Percentiles rank a stretch among this genome's conserved stretches.
Evolutionary conservation across 2,797 vertebrate species (phyloP).

Genomic region (Crocodylus rhombifer): DNA sequence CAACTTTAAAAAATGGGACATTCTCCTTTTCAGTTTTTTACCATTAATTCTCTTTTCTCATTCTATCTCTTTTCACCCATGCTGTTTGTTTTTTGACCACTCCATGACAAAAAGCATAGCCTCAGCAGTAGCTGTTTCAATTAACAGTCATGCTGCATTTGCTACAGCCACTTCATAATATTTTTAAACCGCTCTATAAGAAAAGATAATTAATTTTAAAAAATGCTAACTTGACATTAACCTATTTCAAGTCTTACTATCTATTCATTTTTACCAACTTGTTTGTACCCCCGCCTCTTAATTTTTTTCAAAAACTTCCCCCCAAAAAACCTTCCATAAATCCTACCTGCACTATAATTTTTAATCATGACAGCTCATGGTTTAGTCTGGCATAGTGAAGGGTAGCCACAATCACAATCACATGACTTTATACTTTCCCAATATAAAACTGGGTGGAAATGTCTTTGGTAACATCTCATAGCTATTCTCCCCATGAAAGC

Average conservation of each 20-base stretch:
- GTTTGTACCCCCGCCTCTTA: background rate
- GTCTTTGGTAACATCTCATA: rapidly evolving
- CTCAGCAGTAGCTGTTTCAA: background rate
- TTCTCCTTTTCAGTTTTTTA: too few species aligned
- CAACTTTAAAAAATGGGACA: too few species aligned
- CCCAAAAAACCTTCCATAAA: background rate
- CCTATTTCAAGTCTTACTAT: background rate
- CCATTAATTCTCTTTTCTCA: too few species aligned
- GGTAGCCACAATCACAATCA: background rate
- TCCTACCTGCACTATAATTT: background rate
- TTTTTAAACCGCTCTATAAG: background rate
- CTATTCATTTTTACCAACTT: background rate
- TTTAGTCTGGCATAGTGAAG: background rate
- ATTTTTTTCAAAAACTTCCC: background rate
- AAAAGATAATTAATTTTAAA: background rate
- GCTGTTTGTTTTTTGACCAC: background rate
- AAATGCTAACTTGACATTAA: background rate
- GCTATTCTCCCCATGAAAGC: background rate
- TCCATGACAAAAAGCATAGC: background rate
- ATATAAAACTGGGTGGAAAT: background rate
- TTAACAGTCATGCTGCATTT: background rate
- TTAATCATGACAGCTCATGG: background rate
- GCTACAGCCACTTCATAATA: background rate
- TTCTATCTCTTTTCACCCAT: too few species aligned
- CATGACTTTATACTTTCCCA: background rate